A percentile compares a stretch with the other conserved stretches of the same genome.
These are phyloP conservation scores for Cyclopterus lumpus DNA, from an alignment of 2,797 vertebrate species.

Conservation along the genomic window DNA sequence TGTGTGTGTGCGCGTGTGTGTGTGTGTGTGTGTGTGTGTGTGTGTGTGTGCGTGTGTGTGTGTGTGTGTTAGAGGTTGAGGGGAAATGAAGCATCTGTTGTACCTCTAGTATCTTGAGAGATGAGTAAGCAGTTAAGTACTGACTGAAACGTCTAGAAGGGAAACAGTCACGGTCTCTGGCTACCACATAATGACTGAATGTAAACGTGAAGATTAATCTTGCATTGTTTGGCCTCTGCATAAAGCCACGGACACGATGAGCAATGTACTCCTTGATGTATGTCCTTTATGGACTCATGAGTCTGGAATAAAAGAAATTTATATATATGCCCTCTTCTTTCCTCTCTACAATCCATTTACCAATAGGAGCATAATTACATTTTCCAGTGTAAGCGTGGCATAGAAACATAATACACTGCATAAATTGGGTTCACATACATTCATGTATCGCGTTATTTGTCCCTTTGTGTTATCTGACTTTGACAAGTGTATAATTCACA, in stretches of 20 bases:
- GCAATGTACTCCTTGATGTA: neutral
- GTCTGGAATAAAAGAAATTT: too few relatives aligned
- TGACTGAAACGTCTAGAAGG: constrained; percentile 29
- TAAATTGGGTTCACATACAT: constrained; percentile 9
- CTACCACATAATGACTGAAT: constrained; percentile 41
- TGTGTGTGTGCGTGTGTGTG: too few relatives aligned
- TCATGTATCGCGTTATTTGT: constrained; percentile 16
- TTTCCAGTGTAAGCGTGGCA: constrained; percentile 34
- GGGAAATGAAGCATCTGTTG: constrained; percentile 34
- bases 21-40: too few relatives aligned
- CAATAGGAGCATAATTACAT: constrained; percentile 44
- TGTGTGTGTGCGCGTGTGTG: neutral
- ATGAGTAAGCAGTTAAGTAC: constrained; percentile 56
- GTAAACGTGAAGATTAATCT: constrained; percentile 38
- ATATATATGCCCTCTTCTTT: too few relatives aligned
- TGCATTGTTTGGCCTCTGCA: constrained; percentile 30
- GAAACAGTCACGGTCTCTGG: constrained; percentile 51
- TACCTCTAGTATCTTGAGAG: constrained; percentile 31
- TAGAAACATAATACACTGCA: constrained; percentile 44
- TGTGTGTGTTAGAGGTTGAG: neutral
- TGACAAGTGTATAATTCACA: constrained; percentile 14
- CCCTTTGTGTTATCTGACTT: constrained; percentile 41
- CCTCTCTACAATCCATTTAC: constrained; percentile 18
- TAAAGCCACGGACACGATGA: constrained; percentile 29
- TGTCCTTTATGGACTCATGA: too few relatives aligned